These are phyloP conservation scores for Heliconius hermathena DNA, from an alignment of 1,140 invertebrate genomes.

Conservation along the genomic window DNA sequence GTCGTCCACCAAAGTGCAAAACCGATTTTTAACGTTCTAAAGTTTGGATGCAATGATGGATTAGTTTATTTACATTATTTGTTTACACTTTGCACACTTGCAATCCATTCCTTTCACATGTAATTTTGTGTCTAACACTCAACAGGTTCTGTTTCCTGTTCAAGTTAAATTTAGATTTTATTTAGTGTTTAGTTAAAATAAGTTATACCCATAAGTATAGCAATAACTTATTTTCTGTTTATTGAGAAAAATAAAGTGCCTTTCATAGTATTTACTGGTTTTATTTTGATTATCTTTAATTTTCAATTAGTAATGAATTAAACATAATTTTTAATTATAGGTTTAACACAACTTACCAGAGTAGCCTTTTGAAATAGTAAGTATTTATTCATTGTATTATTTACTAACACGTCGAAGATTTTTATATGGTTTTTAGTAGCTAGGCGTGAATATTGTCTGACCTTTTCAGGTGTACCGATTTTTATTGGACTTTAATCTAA, in stretches of 20 bases:
- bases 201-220: constrained; percentile 58
- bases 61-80: constrained; percentile 15
- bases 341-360: not conserved
- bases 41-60: constrained; percentile 21
- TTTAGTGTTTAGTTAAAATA: constrained; percentile 42
- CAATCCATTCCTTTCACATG: constrained; percentile 50
- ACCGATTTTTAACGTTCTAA: constrained; percentile 32
- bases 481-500: too few species aligned
- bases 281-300: constrained; percentile 1
- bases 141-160: constrained; percentile 27
- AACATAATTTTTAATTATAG: too few species aligned
- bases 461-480: too few species aligned
- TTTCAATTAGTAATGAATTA: not conserved
- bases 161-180: constrained; percentile 36
- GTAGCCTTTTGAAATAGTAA: too few species aligned
- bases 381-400: too few species aligned
- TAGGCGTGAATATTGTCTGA: too few species aligned
- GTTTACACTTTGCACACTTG: constrained; percentile 28
- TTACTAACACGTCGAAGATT: too few species aligned
- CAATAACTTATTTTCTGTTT: constrained; percentile 64
- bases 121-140: constrained; percentile 28
- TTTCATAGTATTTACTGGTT: constrained; percentile 50
- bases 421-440: too few species aligned
- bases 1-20: constrained; percentile 64
- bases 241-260: constrained; percentile 69